phyloP scores from a whole-genome alignment of 2,888 invertebrate genomes.

The Catocala nupta region DNA sequence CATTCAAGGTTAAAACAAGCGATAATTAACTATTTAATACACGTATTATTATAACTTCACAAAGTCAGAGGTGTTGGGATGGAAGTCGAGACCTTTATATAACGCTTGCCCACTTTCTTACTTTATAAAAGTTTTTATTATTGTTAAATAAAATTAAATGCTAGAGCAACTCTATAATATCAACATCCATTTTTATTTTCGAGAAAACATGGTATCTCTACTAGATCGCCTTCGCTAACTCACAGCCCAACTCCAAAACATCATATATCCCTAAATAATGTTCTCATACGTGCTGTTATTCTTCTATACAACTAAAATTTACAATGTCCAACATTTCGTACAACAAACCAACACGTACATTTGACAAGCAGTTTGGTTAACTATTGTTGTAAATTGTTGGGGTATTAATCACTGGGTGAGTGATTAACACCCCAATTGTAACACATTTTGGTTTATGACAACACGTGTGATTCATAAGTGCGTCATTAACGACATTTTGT shows the following conservation, averaged over 20 bases:
- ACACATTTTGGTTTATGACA: conserved; percentile 34
- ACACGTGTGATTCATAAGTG: conserved; percentile 19
- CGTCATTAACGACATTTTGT: conserved; percentile 1
- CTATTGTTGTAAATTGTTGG: conserved; percentile 39
- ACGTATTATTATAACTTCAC: too few relatives aligned
- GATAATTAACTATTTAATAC: too few relatives aligned
- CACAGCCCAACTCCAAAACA: conserved; percentile 46
- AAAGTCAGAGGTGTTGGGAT: too few relatives aligned
- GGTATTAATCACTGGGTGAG: conserved; percentile 45
- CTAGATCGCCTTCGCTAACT: conserved; percentile 10
- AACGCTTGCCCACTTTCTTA: too few relatives aligned
- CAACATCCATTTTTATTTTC: too few relatives aligned
- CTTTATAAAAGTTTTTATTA: too few relatives aligned
- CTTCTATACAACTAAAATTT: conserved; percentile 35
- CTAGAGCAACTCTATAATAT: too few relatives aligned
- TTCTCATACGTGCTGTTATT: conserved; percentile 1
- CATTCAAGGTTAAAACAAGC: too few relatives aligned
- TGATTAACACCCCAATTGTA: too few relatives aligned
- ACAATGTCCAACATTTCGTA: conserved; percentile 21
- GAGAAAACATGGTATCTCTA: conserved; percentile 23
- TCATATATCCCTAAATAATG: conserved; percentile 38
- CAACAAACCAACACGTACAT: conserved; percentile 15
- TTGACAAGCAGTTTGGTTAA: conserved; percentile 36
- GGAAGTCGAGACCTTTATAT: too few relatives aligned
- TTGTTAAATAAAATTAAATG: too few relatives aligned